phyloP scores from a whole-genome alignment of 2,888 invertebrate genomes.

The Nephrotoma appendiculata region DNA sequence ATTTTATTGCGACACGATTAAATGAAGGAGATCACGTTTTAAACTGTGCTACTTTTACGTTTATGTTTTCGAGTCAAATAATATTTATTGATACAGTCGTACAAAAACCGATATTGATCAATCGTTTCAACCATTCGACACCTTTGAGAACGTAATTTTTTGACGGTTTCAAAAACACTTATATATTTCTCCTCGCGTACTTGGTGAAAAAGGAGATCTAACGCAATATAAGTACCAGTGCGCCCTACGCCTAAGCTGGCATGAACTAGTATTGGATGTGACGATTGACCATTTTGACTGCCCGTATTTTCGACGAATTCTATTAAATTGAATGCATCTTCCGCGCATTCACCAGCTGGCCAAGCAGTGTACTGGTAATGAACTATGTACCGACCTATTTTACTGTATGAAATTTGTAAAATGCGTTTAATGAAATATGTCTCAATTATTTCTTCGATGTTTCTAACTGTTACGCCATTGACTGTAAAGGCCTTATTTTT shows the following conservation, averaged over 20 bases:
- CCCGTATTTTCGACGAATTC: constrained; percentile 42
- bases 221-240: constrained; percentile 58
- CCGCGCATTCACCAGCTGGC: constrained; percentile 58
- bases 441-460: not conserved
- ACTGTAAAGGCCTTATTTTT: not conserved
- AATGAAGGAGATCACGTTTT: not conserved
- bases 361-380: constrained; percentile 58
- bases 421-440: not conserved
- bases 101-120: constrained; percentile 35
- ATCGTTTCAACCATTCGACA: constrained; percentile 60
- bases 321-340: constrained; percentile 41
- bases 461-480: not conserved
- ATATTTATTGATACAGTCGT: constrained; percentile 10
- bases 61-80: not conserved
- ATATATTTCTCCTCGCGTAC: constrained; percentile 43
- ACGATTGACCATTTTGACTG: constrained; percentile 27
- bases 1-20: too few relatives aligned
- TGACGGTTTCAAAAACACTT: constrained; percentile 53
- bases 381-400: constrained; percentile 29
- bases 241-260: constrained; percentile 61
- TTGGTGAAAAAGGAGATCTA: constrained; percentile 53
- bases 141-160: constrained; percentile 50
- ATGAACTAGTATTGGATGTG: constrained; percentile 36
- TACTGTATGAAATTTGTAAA: not conserved
- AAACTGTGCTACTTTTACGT: not conserved